Conservation (phyloP, 2,888 invertebrate species). For the Sepioteuthis lessoniana region DNA sequence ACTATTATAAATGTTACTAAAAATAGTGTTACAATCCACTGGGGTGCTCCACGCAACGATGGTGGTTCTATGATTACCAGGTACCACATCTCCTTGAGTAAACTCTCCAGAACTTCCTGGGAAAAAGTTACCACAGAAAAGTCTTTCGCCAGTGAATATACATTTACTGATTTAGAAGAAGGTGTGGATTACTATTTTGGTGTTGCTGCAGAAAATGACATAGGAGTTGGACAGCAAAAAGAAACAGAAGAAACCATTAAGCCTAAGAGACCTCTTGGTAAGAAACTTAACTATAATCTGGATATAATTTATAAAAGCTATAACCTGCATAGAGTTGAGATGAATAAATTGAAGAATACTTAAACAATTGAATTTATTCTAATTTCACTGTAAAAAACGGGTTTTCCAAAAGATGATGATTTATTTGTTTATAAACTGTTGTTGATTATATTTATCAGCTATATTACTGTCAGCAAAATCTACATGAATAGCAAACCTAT, state of each 20-base stretch:
- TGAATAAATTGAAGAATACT: too few species aligned
- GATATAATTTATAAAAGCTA: too few species aligned
- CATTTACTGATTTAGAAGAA: conserved; percentile 61
- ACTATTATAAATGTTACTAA: conserved; percentile 59
- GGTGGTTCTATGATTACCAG: conserved; percentile 67
- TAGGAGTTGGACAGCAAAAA: conserved; percentile 78
- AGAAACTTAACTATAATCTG: conserved; percentile 73
- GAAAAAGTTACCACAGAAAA: conserved; percentile 62
- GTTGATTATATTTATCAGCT: too few species aligned
- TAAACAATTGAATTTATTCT: too few species aligned
- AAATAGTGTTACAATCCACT: conserved; percentile 63
- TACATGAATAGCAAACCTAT: too few species aligned
- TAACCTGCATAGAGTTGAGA: too few species aligned
- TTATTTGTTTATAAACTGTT: too few species aligned
- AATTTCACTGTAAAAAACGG: too few species aligned
- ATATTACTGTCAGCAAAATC: too few species aligned
- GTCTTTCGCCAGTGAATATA: conserved; percentile 59
- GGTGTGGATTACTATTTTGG: conserved; percentile 83
- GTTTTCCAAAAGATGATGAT: too few species aligned
- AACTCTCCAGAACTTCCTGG: conserved; percentile 58
- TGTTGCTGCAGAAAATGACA: conserved; percentile 89
- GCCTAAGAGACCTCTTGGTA: conserved; percentile 79
- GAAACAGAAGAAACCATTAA: conserved; percentile 61
- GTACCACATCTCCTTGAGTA: conserved; percentile 61
- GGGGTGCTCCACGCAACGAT: conserved; percentile 73